Evolutionary conservation across 2,888 invertebrate species (phyloP), one percentile per base, ranked within the genome.

Genomic region (Congeria kusceri): DNA sequence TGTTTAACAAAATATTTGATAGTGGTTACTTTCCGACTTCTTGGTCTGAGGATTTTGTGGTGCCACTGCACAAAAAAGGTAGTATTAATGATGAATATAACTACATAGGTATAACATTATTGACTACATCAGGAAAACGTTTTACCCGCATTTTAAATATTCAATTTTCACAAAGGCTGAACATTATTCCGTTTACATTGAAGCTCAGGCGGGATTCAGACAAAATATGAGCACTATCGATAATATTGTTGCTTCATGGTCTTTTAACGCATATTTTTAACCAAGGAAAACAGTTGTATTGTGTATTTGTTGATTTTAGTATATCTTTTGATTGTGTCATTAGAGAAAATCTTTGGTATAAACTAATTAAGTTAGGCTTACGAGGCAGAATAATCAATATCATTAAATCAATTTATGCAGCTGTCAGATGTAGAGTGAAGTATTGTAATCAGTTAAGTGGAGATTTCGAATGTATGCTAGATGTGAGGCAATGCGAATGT

Each of bases 51-150:
- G 61, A 29, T 61, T 61, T n/a, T 29, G 20, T 61, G 3, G 32
- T 61, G 7, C 61, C 61, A 3, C 29, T 61, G n/a, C 61, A 61
- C 32, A 61, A 61, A 61, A 61, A 61, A 29, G 61, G 61, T 28
- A 29, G n/a, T 15, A 29, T 32, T 13, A 61, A 61, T 28, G 29
- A 61, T 29, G 61, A 29, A 7, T 11, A 58, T 27, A 58, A 58
- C 23, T 58, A 58, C 23, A 9, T 25, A 5, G 58, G 58, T 4
- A 23, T 58, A 15, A 58, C n/a, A n/a, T n/a, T n/a, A n/a, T n/a
- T n/a, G n/a, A n/a, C n/a, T n/a, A n/a, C n/a, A n/a, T n/a, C n/a
- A n/a, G n/a, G n/a, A n/a, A n/a, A n/a, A n/a, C n/a, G n/a, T n/a
- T n/a, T n/a, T 18, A 61, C 61, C 9, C n/a, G 44, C 13, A 44